Evolutionary conservation across 2,797 vertebrate genomes (phyloP), one percentile per base, ranked within the genome.

Genomic region (Phrynocephalus forsythii): DNA sequence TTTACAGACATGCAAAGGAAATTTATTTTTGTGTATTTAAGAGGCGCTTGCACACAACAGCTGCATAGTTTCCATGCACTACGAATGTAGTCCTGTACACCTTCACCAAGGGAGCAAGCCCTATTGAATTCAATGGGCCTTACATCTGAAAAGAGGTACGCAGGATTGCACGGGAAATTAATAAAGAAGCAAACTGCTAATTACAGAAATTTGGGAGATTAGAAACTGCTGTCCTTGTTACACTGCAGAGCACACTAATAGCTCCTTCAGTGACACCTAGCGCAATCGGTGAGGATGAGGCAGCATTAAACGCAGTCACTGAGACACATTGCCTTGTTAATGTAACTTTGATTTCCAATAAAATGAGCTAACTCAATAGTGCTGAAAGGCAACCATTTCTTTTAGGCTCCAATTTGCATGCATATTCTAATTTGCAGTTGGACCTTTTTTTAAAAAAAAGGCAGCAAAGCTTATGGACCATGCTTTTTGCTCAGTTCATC

Each of bases 401-500:
- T 93, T 92, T 87, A 89, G 73, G 26, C n/a, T 28, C 48, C 87
- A 91, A 24, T 91, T 86, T 95, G 76, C 85, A 88, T 88, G 56
- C 71, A 81, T 87, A 92, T 89, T 94, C 92, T 94, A 92, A 94
- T 94, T 95, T 86, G 93, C 91, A 94, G 93, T 94, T 82, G 63
- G 95, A 94, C 94, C 86, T 95, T 89, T 94, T 95, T 83, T 82
- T 5, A 76, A 76, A 91, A 81, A 92, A 95, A 92, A 79, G 85
- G 76, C 84, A 92, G 88, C 79, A 90, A 90, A 84, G 50, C 71
- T 94, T 95, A 92, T 90, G 86, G 88, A 84, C 91, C 72, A 91
- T 94, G 88, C 94, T 93, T 95, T 94, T 86, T 90, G 85, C 48
- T 87, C 88, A 94, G 88, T 94, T 96, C 94, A 93, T 94, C 94